Base-by-base conservation (phyloP, 1,140 invertebrate species). In the Neelides sp. region DNA sequence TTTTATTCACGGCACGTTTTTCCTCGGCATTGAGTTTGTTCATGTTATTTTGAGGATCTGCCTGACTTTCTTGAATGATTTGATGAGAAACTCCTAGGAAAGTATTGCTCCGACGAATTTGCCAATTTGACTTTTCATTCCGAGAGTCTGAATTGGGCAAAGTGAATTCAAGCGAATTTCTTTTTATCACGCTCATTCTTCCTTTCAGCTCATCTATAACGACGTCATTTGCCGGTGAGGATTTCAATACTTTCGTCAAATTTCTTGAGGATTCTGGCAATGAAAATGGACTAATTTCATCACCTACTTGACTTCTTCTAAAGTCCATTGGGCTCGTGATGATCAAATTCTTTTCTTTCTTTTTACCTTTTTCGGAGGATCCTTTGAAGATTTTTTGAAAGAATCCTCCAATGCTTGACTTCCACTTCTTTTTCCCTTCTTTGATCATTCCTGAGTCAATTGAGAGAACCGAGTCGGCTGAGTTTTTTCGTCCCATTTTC, bases 261-360 rank as follows among this genome's bases (percentile, higher is more conserved):
- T 37, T 22, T 48, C 24, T 39, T 48, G 24, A 12, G 23, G 23
- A 36, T 47, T 20, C 17, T n/a, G n/a, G n/a, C n/a, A n/a, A n/a
- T n/a, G n/a, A n/a, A n/a, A n/a, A n/a, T n/a, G n/a, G n/a, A n/a
- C n/a, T n/a, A n/a, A n/a, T n/a, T n/a, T n/a, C n/a, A n/a, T n/a
- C n/a, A n/a, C n/a, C n/a, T n/a, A n/a, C n/a, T n/a, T 7, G 8
- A 20, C 41, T 12, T 24, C 15, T 26, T 42, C 51, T 35, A 7
- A 60, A 40, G 32, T 60, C 58, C 1, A 60, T 47, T 12, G 58
- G 58, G 3, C 58, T 55, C 17, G 58, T 48, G 34, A 60, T 60
- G 23, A 60, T 39, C 50, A 54, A 43, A 13, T 55, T 36, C 28
- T 55, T 55, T 10, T 34, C 26, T 42, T 55, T 55, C 10, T 50